Base-by-base conservation (phyloP, 2,113 vertebrate genomes). In the Mixornis gularis region DNA sequence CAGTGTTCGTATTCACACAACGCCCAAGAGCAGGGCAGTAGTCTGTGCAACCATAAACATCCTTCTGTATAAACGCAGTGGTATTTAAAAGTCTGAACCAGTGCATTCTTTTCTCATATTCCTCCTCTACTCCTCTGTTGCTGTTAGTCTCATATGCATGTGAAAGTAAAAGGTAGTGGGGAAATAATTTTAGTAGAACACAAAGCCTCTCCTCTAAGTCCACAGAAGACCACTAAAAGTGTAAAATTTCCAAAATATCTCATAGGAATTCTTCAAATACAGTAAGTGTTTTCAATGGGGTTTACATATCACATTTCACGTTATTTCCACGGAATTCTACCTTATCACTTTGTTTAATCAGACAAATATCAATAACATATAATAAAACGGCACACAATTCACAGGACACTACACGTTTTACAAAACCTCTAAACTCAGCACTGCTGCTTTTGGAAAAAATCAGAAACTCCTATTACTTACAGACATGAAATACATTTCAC, bases 291-390 rank as follows among this genome's bases (percentile, higher is more conserved):
- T 88, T 92, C 90, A 92, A 66, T 92, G 91, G 87, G 87, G 68
- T 94, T 93, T 90, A 96, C 87, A 79, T 88, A 96, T 64, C 95
- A 93, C 78, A 1, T 92, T 93, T 96, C 93, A 95, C 96, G n/a
- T 43, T 96, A 91, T 94, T 97, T 96, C 88, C 93, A 97, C 64
- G 9, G 87, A 97, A 94, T 59, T 96, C 95, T 95, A 95, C 93
- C 90, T 96, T 96, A 96, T 82, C 88, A 96, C 96, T 97, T 95
- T 74, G 74, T 94, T 96, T 95, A 96, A 92, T 94, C 92, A 92
- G 96, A 98, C 97, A 93, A 96, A 97, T 97, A 97, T 94, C 95
- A 97, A 94, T 77, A 96, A 97, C 96, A 97, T 85, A 80, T 63
- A 96, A 85, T 91, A 95, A 96, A 97, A 92, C 79, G 94, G 96